These are phyloP conservation scores for Myotis planiceps DNA, from an alignment of 2,797 vertebrate species.

Conservation along the genomic window DNA sequence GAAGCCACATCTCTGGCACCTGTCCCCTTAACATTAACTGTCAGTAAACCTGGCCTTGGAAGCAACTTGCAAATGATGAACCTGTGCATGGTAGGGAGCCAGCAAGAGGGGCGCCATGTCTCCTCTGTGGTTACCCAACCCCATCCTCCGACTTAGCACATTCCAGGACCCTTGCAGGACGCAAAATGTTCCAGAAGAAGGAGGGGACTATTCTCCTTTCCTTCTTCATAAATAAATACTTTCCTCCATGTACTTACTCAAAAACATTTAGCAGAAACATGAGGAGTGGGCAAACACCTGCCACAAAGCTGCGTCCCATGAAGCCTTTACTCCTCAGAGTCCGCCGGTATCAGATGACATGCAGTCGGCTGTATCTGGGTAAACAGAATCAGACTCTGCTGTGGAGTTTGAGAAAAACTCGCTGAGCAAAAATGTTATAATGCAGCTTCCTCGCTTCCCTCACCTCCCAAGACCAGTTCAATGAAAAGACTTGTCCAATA, in stretches of 20 bases:
- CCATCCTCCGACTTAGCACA: not conserved
- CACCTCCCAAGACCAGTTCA: not conserved
- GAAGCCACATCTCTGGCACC: not conserved
- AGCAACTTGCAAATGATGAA: not conserved
- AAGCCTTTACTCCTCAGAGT: not conserved
- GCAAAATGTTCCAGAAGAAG: not conserved
- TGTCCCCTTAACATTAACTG: not conserved
- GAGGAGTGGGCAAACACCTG: not conserved
- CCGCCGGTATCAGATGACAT: not conserved
- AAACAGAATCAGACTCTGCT: not conserved
- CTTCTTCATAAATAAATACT: constrained; percentile 36
- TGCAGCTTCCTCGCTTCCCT: not conserved
- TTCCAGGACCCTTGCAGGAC: not conserved
- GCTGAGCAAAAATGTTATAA: constrained; percentile 26
- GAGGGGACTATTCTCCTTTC: not conserved
- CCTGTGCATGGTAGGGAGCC: not conserved
- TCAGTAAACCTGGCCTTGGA: constrained; percentile 3
- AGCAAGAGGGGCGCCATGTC: rapidly evolving
- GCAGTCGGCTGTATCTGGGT: not conserved
- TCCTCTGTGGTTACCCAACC: not conserved
- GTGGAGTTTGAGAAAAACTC: not conserved
- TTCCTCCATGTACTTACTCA: not conserved
- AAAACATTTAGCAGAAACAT: constrained; percentile 42
- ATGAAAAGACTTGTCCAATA: constrained; percentile 27
- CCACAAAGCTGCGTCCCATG: not conserved